phyloP scores from a whole-genome alignment of 1,140 invertebrate species.

The Luehdorfia chinensis region DNA sequence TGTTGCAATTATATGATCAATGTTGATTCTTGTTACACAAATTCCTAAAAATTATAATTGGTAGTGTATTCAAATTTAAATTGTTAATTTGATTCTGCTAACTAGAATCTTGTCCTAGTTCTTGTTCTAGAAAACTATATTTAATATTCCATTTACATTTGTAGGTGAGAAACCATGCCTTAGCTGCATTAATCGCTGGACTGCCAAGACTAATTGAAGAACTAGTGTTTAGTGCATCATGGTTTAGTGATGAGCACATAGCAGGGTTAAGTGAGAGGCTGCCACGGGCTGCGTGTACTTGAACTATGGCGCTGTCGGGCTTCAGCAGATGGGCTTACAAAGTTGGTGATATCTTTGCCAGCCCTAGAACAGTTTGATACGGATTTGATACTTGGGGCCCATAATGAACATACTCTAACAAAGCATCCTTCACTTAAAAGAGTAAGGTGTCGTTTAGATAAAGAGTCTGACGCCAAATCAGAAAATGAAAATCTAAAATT shows the following conservation, averaged over 20 bases:
- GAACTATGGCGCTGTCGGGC: slow-evolving; percentile 27
- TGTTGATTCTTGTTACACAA: no score
- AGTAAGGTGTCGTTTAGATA: not conserved
- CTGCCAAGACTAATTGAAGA: slow-evolving; percentile 24
- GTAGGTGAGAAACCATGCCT: slow-evolving; percentile 16
- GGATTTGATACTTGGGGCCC: slow-evolving; percentile 2
- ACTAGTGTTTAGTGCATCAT: slow-evolving; percentile 27
- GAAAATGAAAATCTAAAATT: not conserved
- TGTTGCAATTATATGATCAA: no score
- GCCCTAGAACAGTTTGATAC: slow-evolving; percentile 18
- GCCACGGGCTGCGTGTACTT: slow-evolving; percentile 18
- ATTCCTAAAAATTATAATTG: no score
- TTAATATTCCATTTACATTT: no score
- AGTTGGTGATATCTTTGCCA: slow-evolving; percentile 16
- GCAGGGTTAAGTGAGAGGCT: not conserved
- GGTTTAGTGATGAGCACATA: slow-evolving; percentile 30
- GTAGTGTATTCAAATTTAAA: no score
- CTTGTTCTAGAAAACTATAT: no score
- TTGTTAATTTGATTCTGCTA: no score
- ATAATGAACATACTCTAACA: not conserved
- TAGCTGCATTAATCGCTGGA: slow-evolving; percentile 12
- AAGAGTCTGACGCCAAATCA: not conserved
- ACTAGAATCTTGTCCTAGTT: no score
- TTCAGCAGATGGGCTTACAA: not conserved
- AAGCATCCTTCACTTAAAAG: not conserved